Evolutionary conservation across 2,888 invertebrate genomes (phyloP).

Genomic region (Diarsia dahlii): DNA sequence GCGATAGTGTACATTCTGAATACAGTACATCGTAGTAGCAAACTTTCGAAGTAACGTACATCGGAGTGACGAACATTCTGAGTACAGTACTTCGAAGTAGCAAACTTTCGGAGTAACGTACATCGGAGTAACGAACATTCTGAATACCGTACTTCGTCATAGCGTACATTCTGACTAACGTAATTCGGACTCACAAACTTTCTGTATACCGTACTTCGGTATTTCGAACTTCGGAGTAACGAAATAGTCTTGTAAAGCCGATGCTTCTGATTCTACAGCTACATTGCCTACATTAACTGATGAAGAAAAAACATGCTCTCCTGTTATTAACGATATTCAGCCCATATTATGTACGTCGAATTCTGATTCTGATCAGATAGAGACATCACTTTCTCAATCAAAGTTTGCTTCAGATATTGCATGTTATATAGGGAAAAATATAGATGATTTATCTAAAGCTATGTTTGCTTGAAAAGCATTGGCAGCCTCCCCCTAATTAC

Average conservation of each 20-base stretch:
- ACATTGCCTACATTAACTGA: constrained; percentile 10
- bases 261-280: constrained; percentile 7
- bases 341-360: background rate
- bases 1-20: too few relatives aligned
- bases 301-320: constrained; percentile 3
- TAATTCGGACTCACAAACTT: too few relatives aligned
- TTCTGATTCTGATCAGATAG: background rate
- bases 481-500: constrained; percentile 6
- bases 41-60: too few relatives aligned
- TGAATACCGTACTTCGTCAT: too few relatives aligned
- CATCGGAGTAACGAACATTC: too few relatives aligned
- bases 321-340: background rate
- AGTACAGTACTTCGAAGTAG: too few relatives aligned
- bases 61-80: too few relatives aligned
- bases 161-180: too few relatives aligned
- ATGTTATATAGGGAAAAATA: background rate
- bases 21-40: too few relatives aligned
- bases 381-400: background rate
- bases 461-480: constrained; percentile 7
- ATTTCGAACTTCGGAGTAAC: too few relatives aligned
- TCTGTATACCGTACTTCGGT: too few relatives aligned
- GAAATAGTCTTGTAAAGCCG: background rate
- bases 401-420: constrained; percentile 8
- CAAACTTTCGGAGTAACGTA: too few relatives aligned
- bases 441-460: background rate